Conservation (phyloP, 2,888 invertebrate genomes). For the Autographa gamma region DNA sequence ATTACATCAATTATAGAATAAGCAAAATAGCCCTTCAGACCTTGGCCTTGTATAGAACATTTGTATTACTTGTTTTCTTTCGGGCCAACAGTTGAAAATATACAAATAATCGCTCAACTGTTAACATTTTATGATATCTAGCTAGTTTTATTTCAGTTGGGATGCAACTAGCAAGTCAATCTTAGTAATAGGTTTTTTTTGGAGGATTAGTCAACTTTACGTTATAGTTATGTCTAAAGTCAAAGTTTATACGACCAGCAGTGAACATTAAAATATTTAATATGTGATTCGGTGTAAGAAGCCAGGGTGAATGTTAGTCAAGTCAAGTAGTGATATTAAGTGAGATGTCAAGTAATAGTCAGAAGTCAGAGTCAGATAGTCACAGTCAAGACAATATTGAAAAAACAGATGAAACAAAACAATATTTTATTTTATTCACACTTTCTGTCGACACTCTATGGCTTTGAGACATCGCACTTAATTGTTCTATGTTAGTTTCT, state of each 20-base stretch:
- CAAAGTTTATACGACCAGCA: background rate
- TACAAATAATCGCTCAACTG: too few species aligned
- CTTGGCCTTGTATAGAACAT: too few species aligned
- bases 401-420: constrained; percentile 71
- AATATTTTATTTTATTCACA: constrained; percentile 76
- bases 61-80: too few species aligned
- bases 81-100: too few species aligned
- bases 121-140: too few species aligned
- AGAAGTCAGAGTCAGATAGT: constrained; percentile 62
- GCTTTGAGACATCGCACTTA: constrained; percentile 86
- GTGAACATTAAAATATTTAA: background rate
- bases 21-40: too few species aligned
- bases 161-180: background rate
- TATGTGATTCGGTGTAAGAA: constrained; percentile 19
- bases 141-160: background rate
- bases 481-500: constrained; percentile 56
- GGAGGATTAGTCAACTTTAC: background rate
- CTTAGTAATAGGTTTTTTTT: background rate
- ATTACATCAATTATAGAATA: too few species aligned
- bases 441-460: constrained; percentile 69
- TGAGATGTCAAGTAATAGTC: constrained; percentile 81
- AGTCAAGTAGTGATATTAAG: constrained; percentile 71
- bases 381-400: constrained; percentile 53
- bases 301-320: constrained; percentile 53
- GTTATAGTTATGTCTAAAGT: too few species aligned